Conservation (phyloP, 2,113 vertebrate species). For the Holacanthus passer region DNA sequence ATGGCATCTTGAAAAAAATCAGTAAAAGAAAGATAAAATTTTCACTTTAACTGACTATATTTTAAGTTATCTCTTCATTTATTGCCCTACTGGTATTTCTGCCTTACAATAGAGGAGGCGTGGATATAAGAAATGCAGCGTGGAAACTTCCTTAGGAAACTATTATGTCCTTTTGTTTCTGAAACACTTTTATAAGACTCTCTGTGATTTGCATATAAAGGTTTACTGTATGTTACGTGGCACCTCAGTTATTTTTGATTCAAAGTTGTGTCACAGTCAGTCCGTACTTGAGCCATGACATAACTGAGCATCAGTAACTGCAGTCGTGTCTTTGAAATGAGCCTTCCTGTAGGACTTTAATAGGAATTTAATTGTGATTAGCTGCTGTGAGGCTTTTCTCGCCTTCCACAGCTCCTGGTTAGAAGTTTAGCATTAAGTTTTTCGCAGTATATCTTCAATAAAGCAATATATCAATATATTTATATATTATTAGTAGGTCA, state of each 20-base stretch:
- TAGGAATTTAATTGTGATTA: constrained; percentile 33
- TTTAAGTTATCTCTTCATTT: constrained; percentile 5
- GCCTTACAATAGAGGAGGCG: constrained; percentile 51
- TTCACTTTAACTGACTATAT: not conserved
- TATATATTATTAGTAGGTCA: constrained; percentile 55
- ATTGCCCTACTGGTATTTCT: not conserved
- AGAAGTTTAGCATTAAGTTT: constrained; percentile 49
- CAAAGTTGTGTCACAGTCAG: constrained; percentile 4
- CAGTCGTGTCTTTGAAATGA: constrained; percentile 29
- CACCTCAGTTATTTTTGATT: constrained; percentile 39
- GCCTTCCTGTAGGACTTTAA: constrained; percentile 25
- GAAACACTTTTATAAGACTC: constrained; percentile 29
- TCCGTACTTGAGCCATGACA: constrained; percentile 38
- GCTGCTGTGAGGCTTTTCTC: constrained; percentile 27
- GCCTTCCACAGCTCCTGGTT: not conserved
- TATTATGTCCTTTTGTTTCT: constrained; percentile 15
- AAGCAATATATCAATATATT: constrained; percentile 70
- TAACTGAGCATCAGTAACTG: constrained; percentile 32
- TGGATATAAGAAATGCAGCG: not conserved
- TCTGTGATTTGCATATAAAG: constrained; percentile 20
- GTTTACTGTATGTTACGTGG: constrained; percentile 1
- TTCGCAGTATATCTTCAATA: constrained; percentile 53
- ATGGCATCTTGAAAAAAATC: constrained; percentile 32
- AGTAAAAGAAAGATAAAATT: not conserved
- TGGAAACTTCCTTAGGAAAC: constrained; percentile 21